Conservation (phyloP, 2,113 vertebrate genomes). For the Ursus arctos region DNA sequence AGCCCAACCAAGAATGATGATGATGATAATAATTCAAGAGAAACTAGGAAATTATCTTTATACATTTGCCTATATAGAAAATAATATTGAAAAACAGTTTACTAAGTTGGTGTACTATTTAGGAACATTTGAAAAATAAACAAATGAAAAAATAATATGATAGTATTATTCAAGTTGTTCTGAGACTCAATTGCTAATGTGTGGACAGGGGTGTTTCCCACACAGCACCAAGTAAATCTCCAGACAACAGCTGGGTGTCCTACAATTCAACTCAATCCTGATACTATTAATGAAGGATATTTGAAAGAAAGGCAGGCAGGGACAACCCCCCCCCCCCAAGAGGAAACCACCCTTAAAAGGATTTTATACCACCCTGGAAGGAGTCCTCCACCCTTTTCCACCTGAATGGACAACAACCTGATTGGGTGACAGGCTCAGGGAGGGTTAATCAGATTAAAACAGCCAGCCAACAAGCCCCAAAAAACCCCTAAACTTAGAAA, state of each 20-base stretch:
- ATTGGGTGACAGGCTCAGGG: not conserved
- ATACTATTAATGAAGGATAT: not conserved
- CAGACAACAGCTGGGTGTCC: not conserved
- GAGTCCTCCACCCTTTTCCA: not conserved
- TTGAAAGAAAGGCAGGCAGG: not conserved
- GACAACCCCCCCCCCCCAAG: not conserved
- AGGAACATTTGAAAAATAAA: slow-evolving; percentile 51
- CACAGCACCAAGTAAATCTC: not conserved
- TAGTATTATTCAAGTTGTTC: not conserved
- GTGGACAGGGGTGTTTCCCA: not conserved
- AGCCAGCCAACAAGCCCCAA: not conserved
- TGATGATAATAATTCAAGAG: not conserved
- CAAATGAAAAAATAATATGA: not conserved
- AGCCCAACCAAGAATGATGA: not conserved
- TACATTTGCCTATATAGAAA: not conserved
- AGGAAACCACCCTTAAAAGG: not conserved
- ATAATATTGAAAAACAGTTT: slow-evolving; percentile 37
- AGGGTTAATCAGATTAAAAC: not conserved
- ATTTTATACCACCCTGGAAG: not conserved
- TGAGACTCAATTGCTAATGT: not conserved
- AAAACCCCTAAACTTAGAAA: not conserved
- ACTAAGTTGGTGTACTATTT: not conserved
- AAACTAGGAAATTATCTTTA: not conserved
- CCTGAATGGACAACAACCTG: not conserved
- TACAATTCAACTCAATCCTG: not conserved